Percentiles rank a stretch among this genome's conserved stretches.
These are phyloP conservation scores for Callosobruchus maculatus DNA, from an alignment of 2,888 invertebrate genomes.

Conservation along the genomic window DNA sequence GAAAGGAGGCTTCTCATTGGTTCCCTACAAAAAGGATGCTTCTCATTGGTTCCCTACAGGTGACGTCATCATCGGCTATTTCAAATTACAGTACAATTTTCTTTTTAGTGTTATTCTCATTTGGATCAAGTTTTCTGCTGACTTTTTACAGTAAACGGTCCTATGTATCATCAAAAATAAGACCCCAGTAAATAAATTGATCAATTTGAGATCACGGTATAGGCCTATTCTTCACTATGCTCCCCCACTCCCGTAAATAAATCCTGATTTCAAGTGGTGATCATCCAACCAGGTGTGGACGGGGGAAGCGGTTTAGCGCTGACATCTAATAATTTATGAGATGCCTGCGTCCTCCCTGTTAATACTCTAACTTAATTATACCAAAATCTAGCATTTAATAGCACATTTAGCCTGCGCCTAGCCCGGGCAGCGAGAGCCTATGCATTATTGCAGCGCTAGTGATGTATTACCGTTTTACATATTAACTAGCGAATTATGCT, in stretches of 20 bases:
- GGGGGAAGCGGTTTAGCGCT: conserved; percentile 19
- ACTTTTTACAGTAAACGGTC: too few species aligned
- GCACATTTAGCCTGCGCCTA: conserved; percentile 29
- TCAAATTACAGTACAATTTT: too few species aligned
- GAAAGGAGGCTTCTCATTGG: too few species aligned
- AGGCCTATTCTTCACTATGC: not conserved
- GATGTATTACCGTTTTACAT: conserved; percentile 32
- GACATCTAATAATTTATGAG: conserved; percentile 36
- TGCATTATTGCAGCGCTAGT: conserved; percentile 28
- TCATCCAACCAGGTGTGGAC: not conserved
- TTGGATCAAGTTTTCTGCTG: too few species aligned
- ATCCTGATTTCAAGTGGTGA: not conserved
- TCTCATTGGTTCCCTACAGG: too few species aligned
- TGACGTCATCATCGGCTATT: too few species aligned
- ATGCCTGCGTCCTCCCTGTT: conserved; percentile 32
- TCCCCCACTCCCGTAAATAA: not conserved
- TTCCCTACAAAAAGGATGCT: too few species aligned
- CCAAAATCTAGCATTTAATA: conserved; percentile 37
- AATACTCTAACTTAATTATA: conserved; percentile 38
- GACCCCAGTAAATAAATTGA: too few species aligned
- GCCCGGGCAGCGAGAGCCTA: conserved; percentile 8
- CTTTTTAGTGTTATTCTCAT: too few species aligned
- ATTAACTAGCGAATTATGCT: conserved; percentile 32
- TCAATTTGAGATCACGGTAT: too few species aligned
- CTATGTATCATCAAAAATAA: too few species aligned